Percentiles rank a stretch among this genome's conserved stretches.
These are phyloP conservation scores for Drosophila ohnishii DNA, from an alignment of 1,140 invertebrate species.

Conservation along the genomic window DNA sequence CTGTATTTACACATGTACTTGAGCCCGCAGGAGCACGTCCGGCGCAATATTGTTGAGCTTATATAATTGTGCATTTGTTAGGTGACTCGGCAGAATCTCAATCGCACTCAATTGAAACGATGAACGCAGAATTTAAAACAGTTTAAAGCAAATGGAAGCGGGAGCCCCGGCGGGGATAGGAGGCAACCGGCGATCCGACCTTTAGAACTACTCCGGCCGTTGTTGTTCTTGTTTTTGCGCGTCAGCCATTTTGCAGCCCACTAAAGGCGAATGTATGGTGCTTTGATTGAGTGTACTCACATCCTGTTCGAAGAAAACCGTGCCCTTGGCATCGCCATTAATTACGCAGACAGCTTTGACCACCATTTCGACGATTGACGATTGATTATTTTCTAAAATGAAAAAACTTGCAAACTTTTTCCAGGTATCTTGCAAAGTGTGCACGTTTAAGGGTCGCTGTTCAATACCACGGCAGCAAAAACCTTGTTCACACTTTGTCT, in stretches of 20 bases:
- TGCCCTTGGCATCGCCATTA: conserved; percentile 92
- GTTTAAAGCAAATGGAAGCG: conserved; percentile 1
- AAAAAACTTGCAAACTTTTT: conserved; percentile 15
- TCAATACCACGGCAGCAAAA: not conserved
- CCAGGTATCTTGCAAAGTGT: conserved; percentile 15
- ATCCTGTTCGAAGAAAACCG: conserved; percentile 90
- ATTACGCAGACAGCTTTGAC: conserved; percentile 93
- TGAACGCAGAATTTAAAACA: conserved; percentile 21
- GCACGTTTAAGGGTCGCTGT: not conserved
- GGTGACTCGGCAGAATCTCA: conserved; percentile 56
- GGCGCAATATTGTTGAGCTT: conserved; percentile 33
- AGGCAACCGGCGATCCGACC: conserved; percentile 60
- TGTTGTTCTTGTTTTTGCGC: conserved; percentile 3
- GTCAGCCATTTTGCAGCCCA: conserved; percentile 27
- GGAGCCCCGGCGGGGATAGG: conserved; percentile 1
- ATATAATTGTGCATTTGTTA: conserved; percentile 63
- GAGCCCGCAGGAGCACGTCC: conserved; percentile 5
- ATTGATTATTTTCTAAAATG: conserved; percentile 15
- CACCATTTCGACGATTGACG: conserved; percentile 80
- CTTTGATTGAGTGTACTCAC: conserved; percentile 84
- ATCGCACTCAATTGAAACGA: conserved; percentile 40
- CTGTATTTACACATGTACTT: conserved; percentile 4
- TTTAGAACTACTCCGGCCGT: conserved; percentile 27
- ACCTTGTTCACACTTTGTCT: not conserved
- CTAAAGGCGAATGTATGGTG: not conserved